phyloP scores from a whole-genome alignment of 2,888 invertebrate species.

The Acleris sparsana region DNA sequence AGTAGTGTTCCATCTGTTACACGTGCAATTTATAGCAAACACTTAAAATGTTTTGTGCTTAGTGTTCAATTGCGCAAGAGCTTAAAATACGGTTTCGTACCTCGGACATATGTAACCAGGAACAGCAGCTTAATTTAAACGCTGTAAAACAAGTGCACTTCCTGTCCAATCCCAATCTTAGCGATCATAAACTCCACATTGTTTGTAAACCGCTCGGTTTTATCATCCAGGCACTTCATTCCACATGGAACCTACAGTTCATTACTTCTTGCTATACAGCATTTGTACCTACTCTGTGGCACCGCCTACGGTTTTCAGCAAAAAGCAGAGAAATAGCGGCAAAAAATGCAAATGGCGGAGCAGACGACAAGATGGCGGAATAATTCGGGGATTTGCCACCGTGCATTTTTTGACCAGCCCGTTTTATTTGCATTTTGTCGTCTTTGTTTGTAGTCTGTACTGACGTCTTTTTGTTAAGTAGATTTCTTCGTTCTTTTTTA shows the following conservation, averaged over 20 bases:
- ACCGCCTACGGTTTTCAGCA: constrained; percentile 15
- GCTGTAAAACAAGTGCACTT: no score
- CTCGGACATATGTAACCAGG: no score
- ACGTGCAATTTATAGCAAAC: no score
- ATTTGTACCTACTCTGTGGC: not conserved
- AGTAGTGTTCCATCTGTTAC: no score
- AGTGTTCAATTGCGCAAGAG: no score
- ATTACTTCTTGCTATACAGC: constrained; percentile 1
- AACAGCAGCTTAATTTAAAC: no score
- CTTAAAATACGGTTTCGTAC: no score
- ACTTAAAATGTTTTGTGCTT: no score
- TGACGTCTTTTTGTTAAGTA: not conserved
- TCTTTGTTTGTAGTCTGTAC: not conserved
- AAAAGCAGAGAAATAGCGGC: constrained; percentile 27
- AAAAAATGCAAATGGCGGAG: constrained; percentile 29
- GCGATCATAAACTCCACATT: no score
- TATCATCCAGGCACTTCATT: constrained; percentile 7
- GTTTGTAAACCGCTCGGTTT: constrained; percentile 6
- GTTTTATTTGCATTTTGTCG: constrained; percentile 7
- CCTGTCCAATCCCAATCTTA: no score
- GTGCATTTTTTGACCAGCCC: constrained; percentile 10
- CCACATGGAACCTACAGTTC: constrained; percentile 3
- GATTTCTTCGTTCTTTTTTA: not conserved
- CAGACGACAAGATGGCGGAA: constrained; percentile 24
- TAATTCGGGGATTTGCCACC: constrained; percentile 14